Conservation (phyloP, 2,113 vertebrate species). For the Delphinus delphis region DNA sequence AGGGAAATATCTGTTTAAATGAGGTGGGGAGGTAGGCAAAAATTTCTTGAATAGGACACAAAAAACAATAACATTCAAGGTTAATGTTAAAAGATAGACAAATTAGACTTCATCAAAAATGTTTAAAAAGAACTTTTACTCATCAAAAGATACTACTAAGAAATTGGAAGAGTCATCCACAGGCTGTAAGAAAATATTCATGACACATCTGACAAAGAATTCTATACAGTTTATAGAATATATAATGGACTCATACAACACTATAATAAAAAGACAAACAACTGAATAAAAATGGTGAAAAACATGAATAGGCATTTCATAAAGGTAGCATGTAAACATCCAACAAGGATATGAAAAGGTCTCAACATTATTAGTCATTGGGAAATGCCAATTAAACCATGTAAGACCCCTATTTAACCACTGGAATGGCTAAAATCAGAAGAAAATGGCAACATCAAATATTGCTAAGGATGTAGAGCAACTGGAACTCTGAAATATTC, state of each 20-base stretch:
- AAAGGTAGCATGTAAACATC: not conserved
- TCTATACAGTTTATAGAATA: not conserved
- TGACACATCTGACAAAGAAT: not conserved
- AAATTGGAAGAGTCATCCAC: not conserved
- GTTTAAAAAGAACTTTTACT: not conserved
- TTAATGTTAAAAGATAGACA: not conserved
- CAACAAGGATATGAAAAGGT: not conserved
- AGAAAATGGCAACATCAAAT: not conserved
- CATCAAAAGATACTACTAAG: not conserved
- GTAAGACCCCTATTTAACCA: not conserved
- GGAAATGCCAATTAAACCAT: not conserved
- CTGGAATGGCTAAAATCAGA: not conserved
- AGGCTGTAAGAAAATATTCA: not conserved
- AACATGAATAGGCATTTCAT: not conserved
- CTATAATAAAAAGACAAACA: not conserved
- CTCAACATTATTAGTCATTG: not conserved
- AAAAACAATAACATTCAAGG: too few species aligned
- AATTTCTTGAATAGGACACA: too few species aligned
- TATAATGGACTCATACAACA: not conserved
- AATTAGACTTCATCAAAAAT: too few species aligned
- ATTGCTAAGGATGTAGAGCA: not conserved
- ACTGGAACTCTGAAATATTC: not conserved
- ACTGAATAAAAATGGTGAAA: not conserved
- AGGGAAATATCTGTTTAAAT: too few species aligned
- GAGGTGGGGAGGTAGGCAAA: too few species aligned